These are phyloP conservation scores for Myoxocephalus aenaeus DNA, from an alignment of 2,797 vertebrate species.

Conservation along the genomic window DNA sequence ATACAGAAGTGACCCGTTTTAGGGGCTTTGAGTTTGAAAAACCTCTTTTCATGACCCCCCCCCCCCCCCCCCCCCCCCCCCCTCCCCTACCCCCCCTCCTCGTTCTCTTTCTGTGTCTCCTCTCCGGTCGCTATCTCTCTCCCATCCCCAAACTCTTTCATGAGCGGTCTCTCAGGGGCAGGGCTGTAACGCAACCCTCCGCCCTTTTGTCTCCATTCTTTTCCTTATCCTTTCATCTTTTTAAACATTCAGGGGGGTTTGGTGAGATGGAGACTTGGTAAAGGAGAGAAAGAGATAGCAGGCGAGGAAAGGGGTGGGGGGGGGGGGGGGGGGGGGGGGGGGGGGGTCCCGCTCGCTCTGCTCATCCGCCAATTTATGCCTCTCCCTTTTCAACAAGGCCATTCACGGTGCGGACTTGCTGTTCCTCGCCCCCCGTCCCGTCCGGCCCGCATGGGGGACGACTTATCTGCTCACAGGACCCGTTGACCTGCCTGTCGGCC, in stretches of 20 bases:
- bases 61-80: not conserved
- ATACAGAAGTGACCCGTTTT: constrained; percentile 76
- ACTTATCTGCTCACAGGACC: constrained; percentile 73
- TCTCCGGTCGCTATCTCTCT: constrained; percentile 80
- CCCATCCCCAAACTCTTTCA: constrained; percentile 84
- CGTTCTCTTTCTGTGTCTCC: constrained; percentile 71
- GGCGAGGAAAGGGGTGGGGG: too few relatives aligned
- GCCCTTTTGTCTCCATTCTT: constrained; percentile 85
- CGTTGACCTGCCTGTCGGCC: constrained; percentile 68
- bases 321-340: constrained; percentile 54
- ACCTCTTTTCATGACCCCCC: constrained; percentile 72
- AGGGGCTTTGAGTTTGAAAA: constrained; percentile 68
- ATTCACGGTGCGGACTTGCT: constrained; percentile 72
- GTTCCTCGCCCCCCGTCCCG: constrained; percentile 59
- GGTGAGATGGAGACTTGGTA: constrained; percentile 82
- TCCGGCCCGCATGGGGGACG: constrained; percentile 55
- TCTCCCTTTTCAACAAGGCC: constrained; percentile 77
- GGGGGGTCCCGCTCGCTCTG: constrained; percentile 17
- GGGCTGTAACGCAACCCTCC: constrained; percentile 82
- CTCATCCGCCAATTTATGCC: constrained; percentile 76
- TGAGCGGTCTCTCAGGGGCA: constrained; percentile 82
- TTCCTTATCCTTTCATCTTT: constrained; percentile 88
- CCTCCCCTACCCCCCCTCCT: too few relatives aligned
- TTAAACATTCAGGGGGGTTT: constrained; percentile 83
- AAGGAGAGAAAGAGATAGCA: constrained; percentile 79